These are phyloP conservation scores for Muscina levida DNA, from an alignment of 2,888 invertebrate species.

Conservation along the genomic window DNA sequence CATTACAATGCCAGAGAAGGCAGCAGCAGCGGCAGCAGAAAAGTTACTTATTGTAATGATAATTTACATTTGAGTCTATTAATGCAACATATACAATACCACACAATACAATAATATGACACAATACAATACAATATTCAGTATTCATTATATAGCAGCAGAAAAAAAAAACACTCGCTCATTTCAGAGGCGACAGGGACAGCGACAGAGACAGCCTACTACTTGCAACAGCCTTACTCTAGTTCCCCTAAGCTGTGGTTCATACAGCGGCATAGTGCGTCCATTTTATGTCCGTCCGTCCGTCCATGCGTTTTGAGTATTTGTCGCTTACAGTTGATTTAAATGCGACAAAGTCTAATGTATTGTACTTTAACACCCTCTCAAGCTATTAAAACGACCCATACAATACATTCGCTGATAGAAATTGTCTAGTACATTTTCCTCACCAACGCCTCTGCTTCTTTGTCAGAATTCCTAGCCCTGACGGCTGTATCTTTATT, in stretches of 20 bases:
- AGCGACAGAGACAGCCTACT: too few species aligned
- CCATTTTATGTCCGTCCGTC: too few species aligned
- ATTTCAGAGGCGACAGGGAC: too few species aligned
- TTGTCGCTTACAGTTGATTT: neutral
- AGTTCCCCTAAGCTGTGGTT: too few species aligned
- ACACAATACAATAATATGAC: neutral
- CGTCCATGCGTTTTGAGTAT: too few species aligned
- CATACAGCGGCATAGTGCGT: too few species aligned
- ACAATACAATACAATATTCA: neutral
- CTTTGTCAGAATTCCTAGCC: neutral
- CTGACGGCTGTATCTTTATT: neutral
- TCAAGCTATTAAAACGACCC: slow-evolving; percentile 13
- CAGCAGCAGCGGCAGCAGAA: neutral
- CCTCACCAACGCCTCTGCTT: neutral
- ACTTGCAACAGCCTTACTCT: too few species aligned
- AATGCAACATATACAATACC: slow-evolving; percentile 5
- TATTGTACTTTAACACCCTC: slow-evolving; percentile 33
- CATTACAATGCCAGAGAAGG: slow-evolving; percentile 43
- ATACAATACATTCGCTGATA: neutral
- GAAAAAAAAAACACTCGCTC: too few species aligned
- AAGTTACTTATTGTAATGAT: slow-evolving; percentile 48
- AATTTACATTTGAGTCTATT: slow-evolving; percentile 57
- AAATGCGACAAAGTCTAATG: slow-evolving; percentile 22
- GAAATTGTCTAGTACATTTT: slow-evolving; percentile 1
- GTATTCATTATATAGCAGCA: too few species aligned